Evolutionary conservation across 2,888 invertebrate genomes (phyloP).

Genomic region (Zygogramma bicolorata): DNA sequence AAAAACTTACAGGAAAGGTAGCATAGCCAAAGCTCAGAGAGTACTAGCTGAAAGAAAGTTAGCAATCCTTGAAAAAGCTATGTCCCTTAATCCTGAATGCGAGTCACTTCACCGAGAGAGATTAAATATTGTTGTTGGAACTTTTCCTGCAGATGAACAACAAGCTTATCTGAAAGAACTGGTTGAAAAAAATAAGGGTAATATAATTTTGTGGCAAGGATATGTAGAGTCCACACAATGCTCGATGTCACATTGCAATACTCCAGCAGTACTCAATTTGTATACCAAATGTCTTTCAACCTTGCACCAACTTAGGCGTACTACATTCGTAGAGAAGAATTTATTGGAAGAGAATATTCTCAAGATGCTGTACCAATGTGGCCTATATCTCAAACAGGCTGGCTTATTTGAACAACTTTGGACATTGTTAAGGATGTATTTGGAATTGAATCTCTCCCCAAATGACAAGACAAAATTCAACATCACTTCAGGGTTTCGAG

Average conservation of each 20-base stretch:
- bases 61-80: slow-evolving; percentile 73
- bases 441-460: slow-evolving; percentile 74
- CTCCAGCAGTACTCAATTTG: slow-evolving; percentile 71
- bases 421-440: slow-evolving; percentile 76
- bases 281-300: slow-evolving; percentile 69
- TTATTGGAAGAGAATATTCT: slow-evolving; percentile 64
- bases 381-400: slow-evolving; percentile 75
- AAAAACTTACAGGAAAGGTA: slow-evolving; percentile 64
- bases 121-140: slow-evolving; percentile 66
- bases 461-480: slow-evolving; percentile 53
- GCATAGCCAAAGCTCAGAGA: slow-evolving; percentile 64
- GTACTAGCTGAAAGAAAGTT: slow-evolving; percentile 72
- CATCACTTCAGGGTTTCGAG: slow-evolving; percentile 59
- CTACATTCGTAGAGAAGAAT: slow-evolving; percentile 59
- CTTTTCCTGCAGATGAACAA: slow-evolving; percentile 73
- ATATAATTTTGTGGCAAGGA: slow-evolving; percentile 69
- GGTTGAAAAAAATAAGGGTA: slow-evolving; percentile 67
- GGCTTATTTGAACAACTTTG: slow-evolving; percentile 83
- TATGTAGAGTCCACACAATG: slow-evolving; percentile 69
- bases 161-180: slow-evolving; percentile 67
- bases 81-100: slow-evolving; percentile 71
- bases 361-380: slow-evolving; percentile 69
- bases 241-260: slow-evolving; percentile 75
- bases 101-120: slow-evolving; percentile 69
- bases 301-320: slow-evolving; percentile 65